phyloP scores from a whole-genome alignment of 2,113 vertebrate species.

The Oryzias woworae region DNA sequence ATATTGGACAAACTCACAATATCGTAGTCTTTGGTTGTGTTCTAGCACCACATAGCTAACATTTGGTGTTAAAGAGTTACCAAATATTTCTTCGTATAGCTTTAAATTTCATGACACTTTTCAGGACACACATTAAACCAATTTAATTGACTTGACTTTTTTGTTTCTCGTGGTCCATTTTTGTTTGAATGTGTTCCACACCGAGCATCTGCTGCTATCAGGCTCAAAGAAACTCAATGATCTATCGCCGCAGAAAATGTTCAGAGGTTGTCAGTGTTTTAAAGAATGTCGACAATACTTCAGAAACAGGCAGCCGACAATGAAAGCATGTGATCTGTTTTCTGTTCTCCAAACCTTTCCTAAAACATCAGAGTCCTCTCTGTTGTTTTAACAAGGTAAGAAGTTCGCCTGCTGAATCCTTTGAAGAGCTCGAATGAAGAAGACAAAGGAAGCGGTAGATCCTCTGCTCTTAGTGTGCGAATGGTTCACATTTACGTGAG shows the following conservation, averaged over 20 bases:
- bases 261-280: slow-evolving; percentile 75
- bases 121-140: too few relatives aligned
- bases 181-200: slow-evolving; percentile 36
- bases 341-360: slow-evolving; percentile 58
- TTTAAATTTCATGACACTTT: too few relatives aligned
- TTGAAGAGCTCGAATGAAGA: slow-evolving; percentile 69
- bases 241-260: slow-evolving; percentile 55
- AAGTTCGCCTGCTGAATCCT: slow-evolving; percentile 51
- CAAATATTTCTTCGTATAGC: too few relatives aligned
- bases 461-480: slow-evolving; percentile 70
- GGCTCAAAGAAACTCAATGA: slow-evolving; percentile 50
- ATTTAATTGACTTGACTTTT: neutral
- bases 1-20: too few relatives aligned
- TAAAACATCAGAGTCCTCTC: slow-evolving; percentile 53
- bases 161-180: slow-evolving; percentile 18
- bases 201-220: slow-evolving; percentile 58
- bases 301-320: slow-evolving; percentile 71
- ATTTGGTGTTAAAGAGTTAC: too few relatives aligned
- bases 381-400: slow-evolving; percentile 74
- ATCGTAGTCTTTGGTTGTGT: too few relatives aligned
- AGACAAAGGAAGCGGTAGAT: slow-evolving; percentile 69
- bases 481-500: slow-evolving; percentile 73
- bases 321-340: slow-evolving; percentile 71
- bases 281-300: slow-evolving; percentile 73
- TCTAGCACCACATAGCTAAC: too few relatives aligned